These are phyloP conservation scores for Trichopria drosophilae DNA, from an alignment of 2,888 invertebrate genomes.

Conservation along the genomic window DNA sequence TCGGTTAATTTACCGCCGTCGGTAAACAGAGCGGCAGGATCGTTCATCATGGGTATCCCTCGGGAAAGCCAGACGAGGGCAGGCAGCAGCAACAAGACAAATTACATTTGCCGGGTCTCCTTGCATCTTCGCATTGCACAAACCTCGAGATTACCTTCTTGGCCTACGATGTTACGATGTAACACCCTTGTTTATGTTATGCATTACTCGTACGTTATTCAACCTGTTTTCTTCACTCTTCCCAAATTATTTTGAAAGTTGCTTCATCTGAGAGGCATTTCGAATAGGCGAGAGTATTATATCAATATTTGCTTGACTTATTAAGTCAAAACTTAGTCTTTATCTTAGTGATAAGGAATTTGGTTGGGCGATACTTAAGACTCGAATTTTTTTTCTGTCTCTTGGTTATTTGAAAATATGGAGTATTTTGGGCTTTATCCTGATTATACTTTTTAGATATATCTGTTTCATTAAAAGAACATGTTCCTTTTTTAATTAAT, in stretches of 20 bases:
- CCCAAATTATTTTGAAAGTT: not conserved
- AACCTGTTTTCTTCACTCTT: slow-evolving; percentile 3
- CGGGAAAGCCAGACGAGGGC: slow-evolving; percentile 23
- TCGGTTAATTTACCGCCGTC: slow-evolving; percentile 47
- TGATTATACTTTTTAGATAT: too few species aligned
- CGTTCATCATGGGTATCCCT: slow-evolving; percentile 45
- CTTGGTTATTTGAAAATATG: too few species aligned
- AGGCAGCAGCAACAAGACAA: slow-evolving; percentile 42
- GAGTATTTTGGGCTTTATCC: too few species aligned
- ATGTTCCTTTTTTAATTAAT: too few species aligned
- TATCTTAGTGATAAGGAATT: too few species aligned
- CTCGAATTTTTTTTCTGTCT: too few species aligned
- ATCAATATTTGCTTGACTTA: too few species aligned
- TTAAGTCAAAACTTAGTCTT: too few species aligned
- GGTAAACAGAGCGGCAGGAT: slow-evolving; percentile 42
- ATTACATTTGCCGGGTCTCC: slow-evolving; percentile 39
- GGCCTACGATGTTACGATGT: too few species aligned
- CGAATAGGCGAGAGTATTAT: too few species aligned
- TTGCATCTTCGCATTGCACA: slow-evolving; percentile 44
- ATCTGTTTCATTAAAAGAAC: too few species aligned
- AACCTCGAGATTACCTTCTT: slow-evolving; percentile 40
- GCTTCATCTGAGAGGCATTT: not conserved
- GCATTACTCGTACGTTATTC: slow-evolving; percentile 2
- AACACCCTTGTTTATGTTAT: slow-evolving; percentile 1
- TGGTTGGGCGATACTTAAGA: too few species aligned